phyloP scores from a whole-genome alignment of 2,888 invertebrate species.

The Leptinotarsa haldemani region DNA sequence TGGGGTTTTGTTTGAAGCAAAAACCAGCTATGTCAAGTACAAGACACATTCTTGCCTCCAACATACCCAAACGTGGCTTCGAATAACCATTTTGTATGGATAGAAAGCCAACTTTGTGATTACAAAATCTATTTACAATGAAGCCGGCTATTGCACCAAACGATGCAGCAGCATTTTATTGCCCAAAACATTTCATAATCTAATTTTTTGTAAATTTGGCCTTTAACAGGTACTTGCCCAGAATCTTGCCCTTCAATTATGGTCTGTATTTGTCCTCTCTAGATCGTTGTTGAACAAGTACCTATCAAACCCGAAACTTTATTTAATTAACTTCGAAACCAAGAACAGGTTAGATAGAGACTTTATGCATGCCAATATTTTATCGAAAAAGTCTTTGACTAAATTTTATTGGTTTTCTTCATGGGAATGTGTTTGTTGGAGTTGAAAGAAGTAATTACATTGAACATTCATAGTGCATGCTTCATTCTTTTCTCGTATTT shows the following conservation, averaged over 20 bases:
- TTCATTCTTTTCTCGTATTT: background rate
- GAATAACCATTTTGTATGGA: too few species aligned
- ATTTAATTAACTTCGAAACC: conserved; percentile 22
- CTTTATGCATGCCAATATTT: conserved; percentile 36
- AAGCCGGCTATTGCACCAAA: too few species aligned
- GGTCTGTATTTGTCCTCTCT: background rate
- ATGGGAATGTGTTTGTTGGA: conserved; percentile 28
- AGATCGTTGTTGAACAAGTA: background rate
- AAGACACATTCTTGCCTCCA: too few species aligned
- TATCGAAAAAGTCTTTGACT: conserved; percentile 38
- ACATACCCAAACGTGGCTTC: too few species aligned
- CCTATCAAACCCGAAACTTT: conserved; percentile 10
- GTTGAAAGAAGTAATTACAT: conserved; percentile 21
- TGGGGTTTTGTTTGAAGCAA: too few species aligned
- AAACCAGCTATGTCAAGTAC: too few species aligned
- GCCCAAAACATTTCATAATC: too few species aligned
- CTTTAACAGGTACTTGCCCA: too few species aligned
- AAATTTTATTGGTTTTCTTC: conserved; percentile 39
- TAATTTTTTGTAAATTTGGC: too few species aligned
- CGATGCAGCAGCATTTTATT: too few species aligned
- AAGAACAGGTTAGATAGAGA: conserved; percentile 25
- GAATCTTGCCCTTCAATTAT: background rate
- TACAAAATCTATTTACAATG: too few species aligned
- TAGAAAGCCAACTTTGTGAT: too few species aligned
- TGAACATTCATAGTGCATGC: conserved; percentile 1